Evolutionary conservation across 2,888 invertebrate genomes (phyloP).

Genomic region (Hecatera dysodea): DNA sequence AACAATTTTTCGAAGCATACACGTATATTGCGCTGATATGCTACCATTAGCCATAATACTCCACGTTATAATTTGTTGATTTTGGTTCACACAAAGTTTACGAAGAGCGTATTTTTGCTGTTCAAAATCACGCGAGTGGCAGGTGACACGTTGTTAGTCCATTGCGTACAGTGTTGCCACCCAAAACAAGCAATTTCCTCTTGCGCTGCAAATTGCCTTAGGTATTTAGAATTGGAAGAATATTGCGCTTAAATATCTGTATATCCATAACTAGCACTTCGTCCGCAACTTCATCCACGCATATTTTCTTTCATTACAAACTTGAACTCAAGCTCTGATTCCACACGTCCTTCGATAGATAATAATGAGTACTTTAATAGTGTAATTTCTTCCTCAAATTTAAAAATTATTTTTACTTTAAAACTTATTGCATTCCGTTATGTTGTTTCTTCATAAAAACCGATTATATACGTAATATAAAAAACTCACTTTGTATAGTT

Average conservation of each 20-base stretch:
- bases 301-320: too few species aligned
- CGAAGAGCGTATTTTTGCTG: not conserved
- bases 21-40: not conserved
- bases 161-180: not conserved
- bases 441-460: too few species aligned
- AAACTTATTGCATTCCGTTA: too few species aligned
- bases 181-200: slow-evolving; percentile 9
- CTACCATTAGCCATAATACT: not conserved
- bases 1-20: not conserved
- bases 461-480: too few species aligned
- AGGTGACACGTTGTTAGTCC: slow-evolving; percentile 13
- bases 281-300: too few species aligned
- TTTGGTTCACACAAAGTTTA: not conserved
- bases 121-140: slow-evolving; percentile 5
- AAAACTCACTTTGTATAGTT: too few species aligned
- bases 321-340: too few species aligned
- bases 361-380: too few species aligned
- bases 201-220: not conserved
- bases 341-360: too few species aligned
- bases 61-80: not conserved
- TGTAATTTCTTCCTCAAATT: too few species aligned
- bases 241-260: not conserved
- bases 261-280: not conserved
- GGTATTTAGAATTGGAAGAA: not conserved
- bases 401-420: too few species aligned